Evolutionary conservation across 2,797 vertebrate genomes (phyloP).

Genomic region (Pteronotus mesoamericanus): DNA sequence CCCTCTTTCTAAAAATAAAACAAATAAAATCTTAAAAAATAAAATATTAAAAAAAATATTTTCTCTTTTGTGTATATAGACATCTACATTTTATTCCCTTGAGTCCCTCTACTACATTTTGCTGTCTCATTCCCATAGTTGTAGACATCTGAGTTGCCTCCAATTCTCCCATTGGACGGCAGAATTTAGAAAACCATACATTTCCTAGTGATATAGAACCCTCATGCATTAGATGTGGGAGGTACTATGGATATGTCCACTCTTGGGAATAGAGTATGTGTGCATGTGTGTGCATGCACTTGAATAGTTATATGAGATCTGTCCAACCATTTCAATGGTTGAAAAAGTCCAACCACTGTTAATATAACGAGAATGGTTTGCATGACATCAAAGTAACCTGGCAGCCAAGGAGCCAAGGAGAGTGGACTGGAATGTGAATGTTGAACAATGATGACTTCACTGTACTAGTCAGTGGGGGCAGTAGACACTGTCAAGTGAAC

Average conservation of each 20-base stretch:
- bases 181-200: background rate
- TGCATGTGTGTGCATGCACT: background rate
- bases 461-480: background rate
- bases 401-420: background rate
- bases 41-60: too few species aligned
- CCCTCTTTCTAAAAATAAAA: too few species aligned
- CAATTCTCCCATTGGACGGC: background rate
- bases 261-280: background rate
- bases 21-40: too few species aligned
- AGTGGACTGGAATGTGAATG: background rate
- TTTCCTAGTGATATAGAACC: background rate
- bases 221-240: background rate
- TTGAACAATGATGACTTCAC: background rate
- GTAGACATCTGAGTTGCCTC: background rate
- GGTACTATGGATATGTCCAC: background rate
- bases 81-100: background rate
- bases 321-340: too few species aligned
- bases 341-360: background rate
- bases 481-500: background rate
- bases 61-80: background rate
- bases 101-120: background rate
- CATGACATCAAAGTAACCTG: background rate
- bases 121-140: background rate
- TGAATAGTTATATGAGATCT: background rate
- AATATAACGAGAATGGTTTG: background rate